A percentile compares a stretch with the other conserved stretches of the same genome.
These are phyloP conservation scores for Apoderus coryli DNA, from an alignment of 2,888 invertebrate species.

Conservation along the genomic window DNA sequence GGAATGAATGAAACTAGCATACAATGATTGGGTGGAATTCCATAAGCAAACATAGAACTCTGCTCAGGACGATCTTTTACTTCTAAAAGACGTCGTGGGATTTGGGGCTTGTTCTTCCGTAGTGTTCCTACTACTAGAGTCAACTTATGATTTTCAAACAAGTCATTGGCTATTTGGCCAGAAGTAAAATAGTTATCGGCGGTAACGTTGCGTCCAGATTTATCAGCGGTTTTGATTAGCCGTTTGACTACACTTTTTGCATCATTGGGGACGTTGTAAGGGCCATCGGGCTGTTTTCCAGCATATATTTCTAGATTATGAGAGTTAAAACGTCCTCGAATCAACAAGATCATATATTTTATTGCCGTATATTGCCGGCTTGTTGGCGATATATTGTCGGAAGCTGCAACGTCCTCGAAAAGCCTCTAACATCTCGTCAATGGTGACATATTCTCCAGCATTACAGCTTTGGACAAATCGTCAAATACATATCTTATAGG, in stretches of 20 bases:
- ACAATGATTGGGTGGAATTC: conserved; percentile 11
- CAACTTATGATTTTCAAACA: conserved; percentile 14
- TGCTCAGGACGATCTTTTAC: conserved; percentile 6
- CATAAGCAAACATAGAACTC: conserved; percentile 16
- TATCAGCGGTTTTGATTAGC: conserved; percentile 10
- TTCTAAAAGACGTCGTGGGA: conserved; percentile 7
- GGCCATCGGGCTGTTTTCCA: conserved; percentile 20
- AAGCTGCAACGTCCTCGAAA: conserved; percentile 21
- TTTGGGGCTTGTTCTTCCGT: conserved; percentile 18
- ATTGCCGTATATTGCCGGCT: conserved; percentile 22
- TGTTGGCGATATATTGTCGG: conserved; percentile 23
- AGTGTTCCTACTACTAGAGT: conserved; percentile 20
- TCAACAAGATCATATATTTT: conserved; percentile 21
- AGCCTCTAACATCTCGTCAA: conserved; percentile 19
- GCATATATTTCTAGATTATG: conserved; percentile 20
- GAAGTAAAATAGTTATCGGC: conserved; percentile 16
- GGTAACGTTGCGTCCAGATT: conserved; percentile 18
- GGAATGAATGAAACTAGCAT: conserved; percentile 16
- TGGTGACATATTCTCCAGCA: conserved; percentile 19
- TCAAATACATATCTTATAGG: conserved; percentile 20
- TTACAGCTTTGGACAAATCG: conserved; percentile 15
- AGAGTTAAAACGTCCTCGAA: conserved; percentile 20
- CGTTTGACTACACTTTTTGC: conserved; percentile 17
- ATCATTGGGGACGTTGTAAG: conserved; percentile 14
- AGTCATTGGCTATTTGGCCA: conserved; percentile 11